phyloP scores from a whole-genome alignment of 2,888 invertebrate species.

The Trisateles emortualis region DNA sequence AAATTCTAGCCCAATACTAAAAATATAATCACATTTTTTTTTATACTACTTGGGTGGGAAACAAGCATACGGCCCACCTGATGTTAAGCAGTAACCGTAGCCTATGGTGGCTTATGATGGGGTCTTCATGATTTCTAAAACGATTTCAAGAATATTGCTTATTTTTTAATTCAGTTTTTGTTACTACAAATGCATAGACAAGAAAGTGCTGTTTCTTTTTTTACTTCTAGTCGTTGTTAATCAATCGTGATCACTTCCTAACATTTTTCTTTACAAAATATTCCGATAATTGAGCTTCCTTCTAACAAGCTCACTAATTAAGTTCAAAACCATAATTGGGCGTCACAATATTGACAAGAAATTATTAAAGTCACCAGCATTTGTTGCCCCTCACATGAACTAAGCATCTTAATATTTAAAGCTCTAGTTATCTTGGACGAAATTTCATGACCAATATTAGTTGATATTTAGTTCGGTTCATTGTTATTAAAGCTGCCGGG shows the following conservation, averaged over 20 bases:
- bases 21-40: too few species aligned
- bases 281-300: slow-evolving; percentile 29
- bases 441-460: neutral
- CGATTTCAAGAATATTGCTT: too few species aligned
- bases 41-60: too few species aligned
- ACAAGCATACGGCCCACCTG: too few species aligned
- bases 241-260: neutral
- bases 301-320: slow-evolving; percentile 52
- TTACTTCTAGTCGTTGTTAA: too few species aligned
- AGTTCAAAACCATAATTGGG: slow-evolving; percentile 45
- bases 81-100: too few species aligned
- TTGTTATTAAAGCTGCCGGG: slow-evolving; percentile 2
- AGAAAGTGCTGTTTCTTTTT: too few species aligned
- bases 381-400: slow-evolving; percentile 8
- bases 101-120: too few species aligned
- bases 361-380: slow-evolving; percentile 31
- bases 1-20: too few species aligned
- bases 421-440: neutral
- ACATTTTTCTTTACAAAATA: slow-evolving; percentile 15
- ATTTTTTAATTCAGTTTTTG: too few species aligned
- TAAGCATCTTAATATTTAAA: slow-evolving; percentile 3
- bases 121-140: too few species aligned
- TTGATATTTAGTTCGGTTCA: slow-evolving; percentile 1
- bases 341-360: slow-evolving; percentile 54
- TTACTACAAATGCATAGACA: too few species aligned